phyloP scores from a whole-genome alignment of 2,797 vertebrate genomes.

The Sorex maritimensis region DNA sequence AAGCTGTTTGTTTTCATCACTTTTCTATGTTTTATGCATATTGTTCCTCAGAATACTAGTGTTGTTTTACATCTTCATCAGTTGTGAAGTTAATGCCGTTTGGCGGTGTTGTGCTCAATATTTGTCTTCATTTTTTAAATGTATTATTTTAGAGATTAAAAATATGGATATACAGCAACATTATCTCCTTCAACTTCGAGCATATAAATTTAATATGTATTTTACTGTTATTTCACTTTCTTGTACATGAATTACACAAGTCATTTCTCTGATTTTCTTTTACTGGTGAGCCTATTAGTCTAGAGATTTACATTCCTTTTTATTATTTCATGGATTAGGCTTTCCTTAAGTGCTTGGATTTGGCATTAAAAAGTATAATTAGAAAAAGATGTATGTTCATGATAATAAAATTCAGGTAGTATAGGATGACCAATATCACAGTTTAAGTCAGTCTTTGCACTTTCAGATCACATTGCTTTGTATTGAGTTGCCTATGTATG shows the following conservation, averaged over 20 bases:
- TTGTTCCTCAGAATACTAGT: slow-evolving; percentile 24
- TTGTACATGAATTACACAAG: neutral
- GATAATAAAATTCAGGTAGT: slow-evolving; percentile 21
- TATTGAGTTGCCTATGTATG: neutral
- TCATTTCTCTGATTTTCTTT: slow-evolving; percentile 28
- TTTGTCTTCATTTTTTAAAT: slow-evolving; percentile 29
- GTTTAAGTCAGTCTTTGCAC: slow-evolving; percentile 26
- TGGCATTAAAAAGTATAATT: slow-evolving; percentile 11
- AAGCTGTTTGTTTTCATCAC: slow-evolving; percentile 48
- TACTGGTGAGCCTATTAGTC: slow-evolving; percentile 37
- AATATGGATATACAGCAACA: neutral
- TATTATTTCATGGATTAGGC: neutral
- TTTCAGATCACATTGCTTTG: neutral
- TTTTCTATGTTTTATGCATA: slow-evolving; percentile 38
- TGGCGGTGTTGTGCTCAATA: slow-evolving; percentile 55
- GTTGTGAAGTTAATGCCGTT: slow-evolving; percentile 32
- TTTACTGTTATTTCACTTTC: slow-evolving; percentile 61
- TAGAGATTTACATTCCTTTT: slow-evolving; percentile 43
- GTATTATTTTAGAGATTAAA: slow-evolving; percentile 31
- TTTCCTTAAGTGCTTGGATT: slow-evolving; percentile 9
- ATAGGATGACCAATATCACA: slow-evolving; percentile 33
- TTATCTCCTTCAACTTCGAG: slow-evolving; percentile 45
- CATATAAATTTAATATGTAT: slow-evolving; percentile 40
- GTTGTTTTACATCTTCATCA: neutral
- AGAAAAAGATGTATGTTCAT: neutral